Conservation (phyloP, 2,113 vertebrate species). For the Lycocorax pyrrhopterus region DNA sequence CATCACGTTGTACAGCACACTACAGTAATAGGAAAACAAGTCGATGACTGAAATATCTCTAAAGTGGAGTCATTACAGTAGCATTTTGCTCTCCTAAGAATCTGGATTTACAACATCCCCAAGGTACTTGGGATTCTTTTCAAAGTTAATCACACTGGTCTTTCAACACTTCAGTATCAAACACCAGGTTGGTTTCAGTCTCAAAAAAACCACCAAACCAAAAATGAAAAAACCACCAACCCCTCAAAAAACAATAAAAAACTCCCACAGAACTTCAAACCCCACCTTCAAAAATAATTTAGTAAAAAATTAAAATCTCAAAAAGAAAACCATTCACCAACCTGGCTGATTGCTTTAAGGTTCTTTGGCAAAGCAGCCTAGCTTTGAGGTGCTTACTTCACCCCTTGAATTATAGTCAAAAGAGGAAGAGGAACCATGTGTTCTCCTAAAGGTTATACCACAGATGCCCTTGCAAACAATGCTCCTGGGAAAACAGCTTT, state of each 20-base stretch:
- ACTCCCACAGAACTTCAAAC: background rate
- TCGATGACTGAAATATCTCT: background rate
- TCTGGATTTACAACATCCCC: background rate
- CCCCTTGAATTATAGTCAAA: background rate
- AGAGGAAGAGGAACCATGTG: background rate
- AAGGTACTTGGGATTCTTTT: background rate
- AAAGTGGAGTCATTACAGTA: background rate
- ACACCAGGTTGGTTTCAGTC: slow-evolving; percentile 68
- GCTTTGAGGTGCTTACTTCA: background rate
- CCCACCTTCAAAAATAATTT: background rate
- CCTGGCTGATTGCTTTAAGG: background rate
- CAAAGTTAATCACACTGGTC: background rate
- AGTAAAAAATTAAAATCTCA: background rate
- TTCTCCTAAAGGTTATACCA: background rate
- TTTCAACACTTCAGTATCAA: background rate
- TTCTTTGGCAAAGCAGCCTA: background rate
- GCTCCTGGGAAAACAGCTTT: slow-evolving; percentile 60
- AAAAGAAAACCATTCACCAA: background rate
- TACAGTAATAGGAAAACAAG: background rate
- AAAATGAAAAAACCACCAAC: background rate
- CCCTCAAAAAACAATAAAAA: background rate
- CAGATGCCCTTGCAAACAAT: slow-evolving; percentile 43
- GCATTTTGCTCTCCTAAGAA: background rate
- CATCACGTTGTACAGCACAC: background rate
- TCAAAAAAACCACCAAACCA: background rate